Conservation (phyloP, 2,888 invertebrate species). For the Agrochola lychnidis region DNA sequence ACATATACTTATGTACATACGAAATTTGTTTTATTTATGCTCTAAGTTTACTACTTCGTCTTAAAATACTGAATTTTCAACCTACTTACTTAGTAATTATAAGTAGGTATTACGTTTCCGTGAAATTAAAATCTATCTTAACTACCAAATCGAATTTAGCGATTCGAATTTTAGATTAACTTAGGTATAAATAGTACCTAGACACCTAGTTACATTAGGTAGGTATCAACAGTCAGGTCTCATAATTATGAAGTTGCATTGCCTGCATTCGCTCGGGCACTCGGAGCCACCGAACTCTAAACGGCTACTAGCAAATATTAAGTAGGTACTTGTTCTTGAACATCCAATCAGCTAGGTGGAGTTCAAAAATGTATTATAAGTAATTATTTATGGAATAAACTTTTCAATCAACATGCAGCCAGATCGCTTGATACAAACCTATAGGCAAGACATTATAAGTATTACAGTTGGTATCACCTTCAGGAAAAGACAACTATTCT, state of each 20-base stretch:
- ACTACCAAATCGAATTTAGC: background rate
- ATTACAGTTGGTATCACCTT: no score
- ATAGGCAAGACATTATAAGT: background rate
- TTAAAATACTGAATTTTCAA: background rate
- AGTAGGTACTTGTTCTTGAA: background rate
- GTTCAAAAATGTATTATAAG: background rate
- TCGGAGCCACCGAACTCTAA: background rate
- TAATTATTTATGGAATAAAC: background rate
- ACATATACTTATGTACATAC: no score
- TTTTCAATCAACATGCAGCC: background rate
- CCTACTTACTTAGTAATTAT: no score
- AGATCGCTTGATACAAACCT: background rate
- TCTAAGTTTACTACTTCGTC: no score
- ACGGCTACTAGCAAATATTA: background rate
- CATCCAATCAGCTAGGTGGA: background rate
- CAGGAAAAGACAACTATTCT: background rate
- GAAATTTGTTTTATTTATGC: no score
- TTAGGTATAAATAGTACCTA: background rate
- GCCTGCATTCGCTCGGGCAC: background rate
- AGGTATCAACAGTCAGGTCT: background rate
- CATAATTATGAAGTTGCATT: constrained; percentile 14
- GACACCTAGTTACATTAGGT: background rate
- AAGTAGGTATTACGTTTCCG: background rate
- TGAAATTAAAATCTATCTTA: background rate
- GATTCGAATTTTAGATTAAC: background rate